phyloP scores from a whole-genome alignment of 2,797 vertebrate species.

The Cynodonichthys magdalenae region DNA sequence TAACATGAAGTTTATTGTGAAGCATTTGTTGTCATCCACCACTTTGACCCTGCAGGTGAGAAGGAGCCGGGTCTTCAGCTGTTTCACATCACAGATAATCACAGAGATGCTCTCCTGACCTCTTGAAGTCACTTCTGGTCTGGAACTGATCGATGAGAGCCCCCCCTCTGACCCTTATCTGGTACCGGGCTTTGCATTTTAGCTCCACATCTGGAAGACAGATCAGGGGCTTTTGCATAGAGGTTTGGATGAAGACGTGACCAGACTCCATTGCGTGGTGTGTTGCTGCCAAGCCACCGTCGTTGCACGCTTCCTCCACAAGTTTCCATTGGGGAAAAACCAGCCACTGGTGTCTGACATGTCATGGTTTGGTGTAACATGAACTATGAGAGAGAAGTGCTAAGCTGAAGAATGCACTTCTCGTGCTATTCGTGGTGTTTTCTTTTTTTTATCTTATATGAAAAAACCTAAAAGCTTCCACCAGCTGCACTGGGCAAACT shows the following conservation, averaged over 20 bases:
- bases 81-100: constrained; percentile 73
- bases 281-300: constrained; percentile 77
- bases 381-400: constrained; percentile 57
- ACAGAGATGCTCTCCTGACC: constrained; percentile 61
- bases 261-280: constrained; percentile 65
- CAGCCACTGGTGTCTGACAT: constrained; percentile 63
- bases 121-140: constrained; percentile 52
- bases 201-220: constrained; percentile 75
- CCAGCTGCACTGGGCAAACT: not conserved
- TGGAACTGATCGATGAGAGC: constrained; percentile 73
- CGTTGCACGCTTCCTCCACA: constrained; percentile 73
- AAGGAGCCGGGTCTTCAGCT: constrained; percentile 59
- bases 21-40: constrained; percentile 31
- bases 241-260: constrained; percentile 72
- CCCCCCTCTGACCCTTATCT: constrained; percentile 72
- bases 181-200: constrained; percentile 60
- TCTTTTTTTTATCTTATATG: constrained; percentile 33
- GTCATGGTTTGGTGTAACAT: constrained; percentile 64
- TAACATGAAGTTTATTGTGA: constrained; percentile 1
- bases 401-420: constrained; percentile 50
- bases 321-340: constrained; percentile 64
- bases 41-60: constrained; percentile 48
- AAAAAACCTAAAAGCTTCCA: constrained; percentile 18
- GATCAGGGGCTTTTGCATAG: constrained; percentile 60
- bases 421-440: constrained; percentile 19